A percentile compares a stretch with the other conserved stretches of the same genome.
These are phyloP conservation scores for Erpobdella octoculata DNA, from an alignment of 2,888 invertebrate genomes.

Conservation along the genomic window DNA sequence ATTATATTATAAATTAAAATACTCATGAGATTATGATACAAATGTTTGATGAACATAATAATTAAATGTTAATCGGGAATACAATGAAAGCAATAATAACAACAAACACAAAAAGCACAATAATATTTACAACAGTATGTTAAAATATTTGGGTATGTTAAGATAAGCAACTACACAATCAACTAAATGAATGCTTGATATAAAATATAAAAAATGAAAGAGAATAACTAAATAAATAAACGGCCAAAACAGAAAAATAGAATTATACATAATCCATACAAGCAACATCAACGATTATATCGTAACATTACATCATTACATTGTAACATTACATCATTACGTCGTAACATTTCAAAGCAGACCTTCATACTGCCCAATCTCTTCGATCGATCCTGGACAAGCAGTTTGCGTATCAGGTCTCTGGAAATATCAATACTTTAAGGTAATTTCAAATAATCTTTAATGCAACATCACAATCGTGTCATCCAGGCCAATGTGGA, in stretches of 20 bases:
- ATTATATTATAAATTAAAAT: not conserved
- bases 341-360: no score
- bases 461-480: no score
- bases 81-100: not conserved
- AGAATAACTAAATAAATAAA: not conserved
- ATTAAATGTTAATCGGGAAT: not conserved
- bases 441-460: no score
- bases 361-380: conserved; percentile 95
- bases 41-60: not conserved
- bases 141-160: no score
- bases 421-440: conserved; percentile 45
- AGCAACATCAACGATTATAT: no score
- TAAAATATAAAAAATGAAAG: not conserved
- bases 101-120: not conserved
- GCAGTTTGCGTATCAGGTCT: conserved; percentile 84
- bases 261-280: not conserved
- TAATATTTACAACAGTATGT: no score
- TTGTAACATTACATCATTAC: no score
- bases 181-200: not conserved
- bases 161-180: no score
- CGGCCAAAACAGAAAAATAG: no score
- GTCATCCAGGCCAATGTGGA: no score
- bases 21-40: not conserved
- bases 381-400: conserved; percentile 84
- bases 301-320: no score